Evolutionary conservation across 2,797 vertebrate genomes (phyloP).

Genomic region (Linurgus olivaceus): DNA sequence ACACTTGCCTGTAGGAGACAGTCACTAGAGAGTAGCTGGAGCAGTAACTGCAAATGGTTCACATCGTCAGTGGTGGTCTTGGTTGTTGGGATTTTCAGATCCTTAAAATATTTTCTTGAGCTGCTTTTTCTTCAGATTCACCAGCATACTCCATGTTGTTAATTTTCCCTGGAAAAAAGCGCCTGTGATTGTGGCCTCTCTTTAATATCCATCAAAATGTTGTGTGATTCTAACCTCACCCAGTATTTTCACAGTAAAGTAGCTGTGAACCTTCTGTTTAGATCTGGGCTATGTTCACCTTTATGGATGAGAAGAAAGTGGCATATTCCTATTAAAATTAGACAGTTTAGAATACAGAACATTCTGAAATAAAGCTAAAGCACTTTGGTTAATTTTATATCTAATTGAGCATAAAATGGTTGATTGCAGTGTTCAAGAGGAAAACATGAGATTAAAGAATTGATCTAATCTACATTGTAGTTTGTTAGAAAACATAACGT

Average conservation of each 20-base stretch:
- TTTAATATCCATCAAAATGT: background rate
- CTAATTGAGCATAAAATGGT: background rate
- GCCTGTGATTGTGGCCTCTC: background rate
- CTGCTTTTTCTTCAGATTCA: background rate
- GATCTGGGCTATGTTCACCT: background rate
- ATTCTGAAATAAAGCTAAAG: background rate
- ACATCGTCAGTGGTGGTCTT: background rate
- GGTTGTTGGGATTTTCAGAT: background rate
- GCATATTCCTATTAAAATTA: background rate
- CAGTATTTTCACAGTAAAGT: background rate
- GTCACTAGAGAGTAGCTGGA: background rate
- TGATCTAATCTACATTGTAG: background rate
- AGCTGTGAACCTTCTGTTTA: background rate
- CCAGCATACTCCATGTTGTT: background rate
- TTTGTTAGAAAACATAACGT: background rate
- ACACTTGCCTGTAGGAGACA: accelerated
- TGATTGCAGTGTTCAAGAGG: background rate
- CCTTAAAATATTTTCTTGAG: background rate
- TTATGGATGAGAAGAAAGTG: background rate
- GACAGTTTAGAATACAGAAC: background rate
- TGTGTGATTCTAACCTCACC: background rate
- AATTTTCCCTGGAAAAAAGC: background rate
- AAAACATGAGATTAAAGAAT: background rate
- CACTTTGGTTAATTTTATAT: background rate
- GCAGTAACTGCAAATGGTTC: background rate